A percentile compares a stretch with the other conserved stretches of the same genome.
Evolutionary conservation across 2,113 vertebrate genomes (phyloP).

Genomic region (Nothobranchius furzeri): DNA sequence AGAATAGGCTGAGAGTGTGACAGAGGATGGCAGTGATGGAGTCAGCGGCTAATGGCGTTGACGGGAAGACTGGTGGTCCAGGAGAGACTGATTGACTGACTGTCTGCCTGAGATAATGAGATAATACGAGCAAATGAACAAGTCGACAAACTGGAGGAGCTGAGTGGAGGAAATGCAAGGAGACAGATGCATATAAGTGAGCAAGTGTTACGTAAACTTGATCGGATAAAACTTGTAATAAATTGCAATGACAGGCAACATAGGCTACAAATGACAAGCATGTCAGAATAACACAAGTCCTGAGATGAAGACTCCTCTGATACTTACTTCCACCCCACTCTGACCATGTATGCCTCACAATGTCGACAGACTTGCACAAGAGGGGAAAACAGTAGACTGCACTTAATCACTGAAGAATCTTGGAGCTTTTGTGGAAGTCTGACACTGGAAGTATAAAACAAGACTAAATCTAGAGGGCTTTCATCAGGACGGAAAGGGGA

Average conservation of each 20-base stretch:
- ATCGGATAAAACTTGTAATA: conserved; percentile 21
- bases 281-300: background rate
- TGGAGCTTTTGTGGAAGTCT: conserved; percentile 5
- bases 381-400: background rate
- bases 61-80: conserved; percentile 33
- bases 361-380: background rate
- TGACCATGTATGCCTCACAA: background rate
- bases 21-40: conserved; percentile 32
- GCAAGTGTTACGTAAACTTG: conserved; percentile 14
- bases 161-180: conserved; percentile 18
- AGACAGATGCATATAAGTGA: conserved; percentile 19
- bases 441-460: conserved; percentile 17
- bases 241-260: conserved; percentile 18
- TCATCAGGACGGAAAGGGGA: conserved; percentile 11
- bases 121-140: conserved; percentile 40
- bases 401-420: conserved; percentile 20
- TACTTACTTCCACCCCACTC: background rate
- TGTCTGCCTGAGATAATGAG: conserved; percentile 50
- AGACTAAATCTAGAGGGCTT: conserved; percentile 31
- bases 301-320: conserved; percentile 1
- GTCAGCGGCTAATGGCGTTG: conserved; percentile 38
- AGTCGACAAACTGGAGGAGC: background rate
- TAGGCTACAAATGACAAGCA: conserved; percentile 1
- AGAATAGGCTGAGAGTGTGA: conserved; percentile 26
- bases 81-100: conserved; percentile 26